These are phyloP conservation scores for Cryptus viduatorius DNA, from an alignment of 2,888 invertebrate species.

Conservation along the genomic window DNA sequence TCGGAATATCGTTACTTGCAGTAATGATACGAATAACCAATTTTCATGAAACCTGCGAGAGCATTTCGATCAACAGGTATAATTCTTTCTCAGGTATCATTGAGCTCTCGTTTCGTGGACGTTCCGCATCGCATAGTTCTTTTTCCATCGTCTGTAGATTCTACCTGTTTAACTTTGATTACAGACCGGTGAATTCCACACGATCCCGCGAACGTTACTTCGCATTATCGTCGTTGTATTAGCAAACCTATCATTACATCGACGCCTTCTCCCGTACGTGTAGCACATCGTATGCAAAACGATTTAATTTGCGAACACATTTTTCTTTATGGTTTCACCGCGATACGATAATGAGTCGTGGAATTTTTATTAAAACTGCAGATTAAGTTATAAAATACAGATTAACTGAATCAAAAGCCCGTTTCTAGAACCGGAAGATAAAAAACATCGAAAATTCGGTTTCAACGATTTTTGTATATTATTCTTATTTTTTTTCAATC, in stretches of 20 bases:
- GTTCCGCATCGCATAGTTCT: conserved; percentile 10
- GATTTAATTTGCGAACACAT: conserved; percentile 21
- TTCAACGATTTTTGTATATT: too few species aligned
- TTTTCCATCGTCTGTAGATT: background rate
- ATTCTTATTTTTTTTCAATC: too few species aligned
- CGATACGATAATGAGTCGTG: background rate
- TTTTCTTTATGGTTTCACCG: background rate
- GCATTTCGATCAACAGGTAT: conserved; percentile 24
- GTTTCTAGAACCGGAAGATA: too few species aligned
- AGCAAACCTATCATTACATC: conserved; percentile 54
- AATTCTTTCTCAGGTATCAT: conserved; percentile 13
- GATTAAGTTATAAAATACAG: too few species aligned
- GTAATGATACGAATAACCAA: too few species aligned
- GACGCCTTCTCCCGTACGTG: conserved; percentile 17
- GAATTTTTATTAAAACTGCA: too few species aligned
- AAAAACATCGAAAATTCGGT: too few species aligned
- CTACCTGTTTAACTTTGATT: conserved; percentile 33
- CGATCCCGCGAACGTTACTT: conserved; percentile 26
- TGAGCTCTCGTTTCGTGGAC: conserved; percentile 37
- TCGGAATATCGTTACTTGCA: background rate
- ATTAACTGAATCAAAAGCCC: too few species aligned
- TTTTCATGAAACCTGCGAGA: background rate
- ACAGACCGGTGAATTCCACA: conserved; percentile 40
- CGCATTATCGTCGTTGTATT: conserved; percentile 39
- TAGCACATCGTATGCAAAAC: background rate